These are phyloP conservation scores for Manis javanica DNA, from an alignment of 2,797 vertebrate species.

Conservation along the genomic window DNA sequence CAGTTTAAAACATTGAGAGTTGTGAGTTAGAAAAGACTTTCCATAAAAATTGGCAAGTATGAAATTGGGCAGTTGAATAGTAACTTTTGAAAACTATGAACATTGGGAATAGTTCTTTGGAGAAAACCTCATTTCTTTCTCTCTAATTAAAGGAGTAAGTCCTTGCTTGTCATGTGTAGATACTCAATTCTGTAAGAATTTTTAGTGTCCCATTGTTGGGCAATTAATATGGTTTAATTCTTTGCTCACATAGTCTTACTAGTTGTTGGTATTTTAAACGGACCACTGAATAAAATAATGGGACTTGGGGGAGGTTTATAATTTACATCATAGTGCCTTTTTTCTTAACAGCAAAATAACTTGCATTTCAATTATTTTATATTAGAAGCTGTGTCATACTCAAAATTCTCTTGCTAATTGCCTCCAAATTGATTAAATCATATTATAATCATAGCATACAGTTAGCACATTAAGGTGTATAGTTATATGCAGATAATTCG, in stretches of 20 bases:
- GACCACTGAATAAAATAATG: neutral
- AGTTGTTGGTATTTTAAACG: neutral
- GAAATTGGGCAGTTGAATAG: constrained; percentile 5
- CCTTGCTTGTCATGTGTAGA: neutral
- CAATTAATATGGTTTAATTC: neutral
- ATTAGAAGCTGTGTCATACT: constrained; percentile 5
- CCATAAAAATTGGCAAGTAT: constrained; percentile 22
- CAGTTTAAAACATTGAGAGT: constrained; percentile 18
- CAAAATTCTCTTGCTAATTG: constrained; percentile 21
- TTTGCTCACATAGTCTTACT: neutral
- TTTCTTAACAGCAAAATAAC: constrained; percentile 22
- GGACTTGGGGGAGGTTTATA: neutral
- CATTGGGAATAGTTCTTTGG: constrained; percentile 26
- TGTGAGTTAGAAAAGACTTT: neutral
- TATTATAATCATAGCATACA: neutral
- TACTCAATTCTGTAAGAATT: neutral
- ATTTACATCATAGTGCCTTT: neutral
- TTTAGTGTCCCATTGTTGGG: neutral
- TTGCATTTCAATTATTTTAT: constrained; percentile 32
- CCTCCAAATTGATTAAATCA: constrained; percentile 27
- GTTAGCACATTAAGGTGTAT: neutral
- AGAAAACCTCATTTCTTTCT: constrained; percentile 34
- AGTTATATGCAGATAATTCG: constrained; percentile 50
- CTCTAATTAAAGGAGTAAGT: constrained; percentile 18
- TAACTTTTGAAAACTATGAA: neutral